Conservation (phyloP, 1,140 invertebrate species). For the Aphelenchoides avenae region DNA sequence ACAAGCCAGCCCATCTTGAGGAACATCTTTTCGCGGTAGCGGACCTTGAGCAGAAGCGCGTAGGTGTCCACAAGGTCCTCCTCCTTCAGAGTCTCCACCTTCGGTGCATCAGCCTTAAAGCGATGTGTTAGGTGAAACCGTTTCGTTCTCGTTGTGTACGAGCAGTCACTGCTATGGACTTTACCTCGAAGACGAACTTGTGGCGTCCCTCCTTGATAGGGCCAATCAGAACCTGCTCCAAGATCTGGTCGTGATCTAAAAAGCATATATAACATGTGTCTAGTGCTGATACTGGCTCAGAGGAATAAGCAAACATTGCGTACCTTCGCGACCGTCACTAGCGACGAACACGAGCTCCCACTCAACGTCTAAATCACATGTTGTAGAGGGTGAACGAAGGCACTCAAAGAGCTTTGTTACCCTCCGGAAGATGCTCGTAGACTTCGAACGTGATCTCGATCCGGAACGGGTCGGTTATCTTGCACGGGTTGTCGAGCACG, state of each 20-base stretch:
- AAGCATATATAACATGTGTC: too few relatives aligned
- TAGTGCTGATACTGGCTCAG: too few relatives aligned
- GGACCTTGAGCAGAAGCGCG: slow-evolving; percentile 89
- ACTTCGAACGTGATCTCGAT: slow-evolving; percentile 54
- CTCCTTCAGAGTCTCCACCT: slow-evolving; percentile 83
- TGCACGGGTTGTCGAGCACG: slow-evolving; percentile 41
- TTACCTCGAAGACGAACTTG: slow-evolving; percentile 90
- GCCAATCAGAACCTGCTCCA: slow-evolving; percentile 91
- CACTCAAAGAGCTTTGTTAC: slow-evolving; percentile 18
- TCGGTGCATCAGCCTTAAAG: slow-evolving; percentile 82
- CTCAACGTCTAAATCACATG: slow-evolving; percentile 22
- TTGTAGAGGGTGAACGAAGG: not conserved
- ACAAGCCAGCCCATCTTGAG: slow-evolving; percentile 77
- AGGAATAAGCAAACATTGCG: too few relatives aligned
- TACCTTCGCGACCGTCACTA: too few relatives aligned
- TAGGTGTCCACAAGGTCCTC: slow-evolving; percentile 94
- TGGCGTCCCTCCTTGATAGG: slow-evolving; percentile 93
- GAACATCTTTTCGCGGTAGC: slow-evolving; percentile 69
- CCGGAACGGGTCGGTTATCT: slow-evolving; percentile 39
- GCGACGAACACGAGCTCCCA: slow-evolving; percentile 37
- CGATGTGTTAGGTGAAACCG: slow-evolving; percentile 7
- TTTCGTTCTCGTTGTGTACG: slow-evolving; percentile 17
- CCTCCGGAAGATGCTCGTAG: slow-evolving; percentile 45
- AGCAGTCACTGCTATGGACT: slow-evolving; percentile 15
- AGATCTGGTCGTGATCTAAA: slow-evolving; percentile 69